Percentiles rank a stretch among this genome's conserved stretches.
These are phyloP conservation scores for Xanthia icteritia DNA, from an alignment of 2,888 invertebrate genomes.

Conservation along the genomic window DNA sequence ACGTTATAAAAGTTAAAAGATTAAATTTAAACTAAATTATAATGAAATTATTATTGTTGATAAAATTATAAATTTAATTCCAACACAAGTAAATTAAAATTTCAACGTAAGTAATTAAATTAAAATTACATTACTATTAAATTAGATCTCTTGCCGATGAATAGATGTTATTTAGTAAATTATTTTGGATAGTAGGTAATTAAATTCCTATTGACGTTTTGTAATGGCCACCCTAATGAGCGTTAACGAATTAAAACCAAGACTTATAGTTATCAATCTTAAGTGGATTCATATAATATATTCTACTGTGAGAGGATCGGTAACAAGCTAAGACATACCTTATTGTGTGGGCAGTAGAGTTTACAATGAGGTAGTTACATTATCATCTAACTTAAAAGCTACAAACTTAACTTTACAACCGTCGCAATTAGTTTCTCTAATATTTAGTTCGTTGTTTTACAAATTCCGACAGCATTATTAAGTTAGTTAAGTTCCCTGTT, in stretches of 20 bases:
- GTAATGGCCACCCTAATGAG: slow-evolving; percentile 52
- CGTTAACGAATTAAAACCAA: slow-evolving; percentile 58
- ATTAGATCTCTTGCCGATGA: slow-evolving; percentile 30
- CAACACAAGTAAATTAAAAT: too few species aligned
- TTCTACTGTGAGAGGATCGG: slow-evolving; percentile 6
- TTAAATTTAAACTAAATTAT: too few species aligned
- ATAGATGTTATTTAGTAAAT: slow-evolving; percentile 32
- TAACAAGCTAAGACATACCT: slow-evolving; percentile 36
- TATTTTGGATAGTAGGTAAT: slow-evolving; percentile 32
- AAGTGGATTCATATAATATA: slow-evolving; percentile 33
- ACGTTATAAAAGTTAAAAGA: too few species aligned
- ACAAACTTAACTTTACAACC: slow-evolving; percentile 15
- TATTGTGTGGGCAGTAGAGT: slow-evolving; percentile 39
- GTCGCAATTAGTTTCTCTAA: not conserved
- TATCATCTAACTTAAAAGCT: slow-evolving; percentile 30
- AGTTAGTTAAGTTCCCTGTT: slow-evolving; percentile 37
- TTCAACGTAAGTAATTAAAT: too few species aligned
- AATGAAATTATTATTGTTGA: too few species aligned
- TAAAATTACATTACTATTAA: too few species aligned
- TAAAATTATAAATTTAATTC: too few species aligned
- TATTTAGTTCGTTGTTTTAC: not conserved
- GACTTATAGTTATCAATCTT: slow-evolving; percentile 46
- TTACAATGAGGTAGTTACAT: slow-evolving; percentile 27
- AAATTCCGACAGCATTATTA: slow-evolving; percentile 17
- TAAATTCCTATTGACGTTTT: slow-evolving; percentile 36